Evolutionary conservation across 1,140 invertebrate species (phyloP), one percentile per base, ranked within the genome.

Genomic region (Solenopsis fugax): DNA sequence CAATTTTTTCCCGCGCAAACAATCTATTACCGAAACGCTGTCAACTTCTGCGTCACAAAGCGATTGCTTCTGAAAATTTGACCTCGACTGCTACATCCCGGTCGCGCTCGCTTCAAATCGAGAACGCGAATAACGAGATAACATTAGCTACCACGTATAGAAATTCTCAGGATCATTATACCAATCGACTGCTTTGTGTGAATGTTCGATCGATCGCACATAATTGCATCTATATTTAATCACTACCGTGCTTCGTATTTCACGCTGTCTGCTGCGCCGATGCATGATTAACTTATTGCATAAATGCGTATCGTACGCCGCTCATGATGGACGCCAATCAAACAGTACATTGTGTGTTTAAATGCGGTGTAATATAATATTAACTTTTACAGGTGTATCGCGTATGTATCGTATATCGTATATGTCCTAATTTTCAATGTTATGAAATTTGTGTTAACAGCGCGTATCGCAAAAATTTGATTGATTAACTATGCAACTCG

Each of bases 171-270:
- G 24, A 52, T 21, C 21, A 52, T 9, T 45, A 21, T 52, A 21
- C 9, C 18, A 41, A 56, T 45, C 21, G 16, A 16, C 12, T 10
- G 21, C n/a, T 72, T 71, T 41, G 18, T 48, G 21, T 16, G 12
- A 50, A 29, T 0, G 10, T 10, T 65, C 24, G 24, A 65, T 81
- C 65, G 50, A 81, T 81, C 18, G 34, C 12, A 45, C 7, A 24
- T 67, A 71, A 81, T 72, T 72, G 24, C 52, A 56, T 81, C 16
- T 72, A 81, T 81, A 81, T 72, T 81, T 81, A 34, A 81, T 72
- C 52, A 45, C 21, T 69, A 41, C 34, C 34, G n/a, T 56, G 34
- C 45, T 24, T 16, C 4, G 29, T 81, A 81, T 71, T 81, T 71
- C n/a, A 72, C 12, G 37, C 29, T 67, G 45, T 80, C 34, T 69